These are phyloP conservation scores for Hapalemur alaotrensis DNA, from an alignment of 2,797 vertebrate genomes.

Conservation along the genomic window DNA sequence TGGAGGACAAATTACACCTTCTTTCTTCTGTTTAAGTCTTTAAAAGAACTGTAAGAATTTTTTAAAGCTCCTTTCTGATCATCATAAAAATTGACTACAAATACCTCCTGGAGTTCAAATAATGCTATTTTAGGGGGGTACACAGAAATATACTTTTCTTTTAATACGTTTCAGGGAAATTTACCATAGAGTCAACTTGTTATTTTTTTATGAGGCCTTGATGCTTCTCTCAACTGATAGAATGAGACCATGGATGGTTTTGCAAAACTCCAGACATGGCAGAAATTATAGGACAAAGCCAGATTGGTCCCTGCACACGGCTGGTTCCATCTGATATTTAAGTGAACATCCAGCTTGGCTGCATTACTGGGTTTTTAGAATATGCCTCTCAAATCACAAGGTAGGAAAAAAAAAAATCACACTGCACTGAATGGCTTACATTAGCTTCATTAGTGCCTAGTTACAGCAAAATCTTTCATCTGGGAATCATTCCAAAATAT, in stretches of 20 bases:
- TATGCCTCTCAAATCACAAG: conserved; percentile 70
- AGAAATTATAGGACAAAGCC: conserved; percentile 51
- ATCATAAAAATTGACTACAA: conserved; percentile 1
- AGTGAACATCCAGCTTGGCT: not conserved
- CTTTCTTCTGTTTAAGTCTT: conserved; percentile 8
- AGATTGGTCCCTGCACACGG: not conserved
- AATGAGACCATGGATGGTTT: not conserved
- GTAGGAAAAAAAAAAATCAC: conserved; percentile 53
- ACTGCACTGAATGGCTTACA: conserved; percentile 79
- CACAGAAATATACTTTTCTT: not conserved
- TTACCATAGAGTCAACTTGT: conserved; percentile 22
- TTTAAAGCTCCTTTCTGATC: conserved; percentile 5
- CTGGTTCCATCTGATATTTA: not conserved
- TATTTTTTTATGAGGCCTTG: not conserved
- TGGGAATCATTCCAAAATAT: conserved; percentile 86
- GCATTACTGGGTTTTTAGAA: conserved; percentile 63
- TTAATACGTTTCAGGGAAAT: conserved; percentile 16
- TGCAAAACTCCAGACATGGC: not conserved
- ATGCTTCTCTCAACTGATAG: not conserved
- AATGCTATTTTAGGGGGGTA: not conserved
- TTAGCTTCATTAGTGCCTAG: conserved; percentile 85
- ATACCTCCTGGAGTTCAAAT: conserved; percentile 8
- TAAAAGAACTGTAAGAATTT: not conserved
- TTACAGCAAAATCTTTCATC: conserved; percentile 85
- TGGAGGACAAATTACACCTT: not conserved